These are phyloP conservation scores for Malurus cyaneus DNA, from an alignment of 2,113 vertebrate genomes.

Conservation along the genomic window DNA sequence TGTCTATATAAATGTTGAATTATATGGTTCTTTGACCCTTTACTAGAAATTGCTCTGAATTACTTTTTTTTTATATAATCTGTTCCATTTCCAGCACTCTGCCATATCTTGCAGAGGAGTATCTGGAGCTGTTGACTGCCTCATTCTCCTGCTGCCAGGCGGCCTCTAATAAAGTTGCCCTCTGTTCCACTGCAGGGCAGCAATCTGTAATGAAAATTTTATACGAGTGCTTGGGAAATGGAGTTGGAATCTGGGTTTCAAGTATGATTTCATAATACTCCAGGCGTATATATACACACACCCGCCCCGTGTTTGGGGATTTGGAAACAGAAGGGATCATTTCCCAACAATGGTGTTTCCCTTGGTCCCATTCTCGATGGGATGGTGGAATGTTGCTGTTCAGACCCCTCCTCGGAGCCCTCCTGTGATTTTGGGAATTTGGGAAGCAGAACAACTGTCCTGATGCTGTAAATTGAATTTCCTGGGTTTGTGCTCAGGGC, in stretches of 20 bases:
- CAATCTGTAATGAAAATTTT: constrained; percentile 40
- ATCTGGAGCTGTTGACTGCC: constrained; percentile 22
- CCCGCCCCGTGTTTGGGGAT: rapidly evolving
- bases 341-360: neutral
- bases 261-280: neutral
- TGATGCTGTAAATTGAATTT: neutral
- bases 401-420: neutral
- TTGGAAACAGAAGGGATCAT: neutral
- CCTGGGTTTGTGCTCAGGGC: rapidly evolving
- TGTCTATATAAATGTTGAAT: no score
- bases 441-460: neutral
- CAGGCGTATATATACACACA: rapidly evolving
- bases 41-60: constrained; percentile 45
- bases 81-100: constrained; percentile 44
- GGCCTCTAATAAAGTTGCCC: constrained; percentile 47
- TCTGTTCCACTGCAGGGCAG: constrained; percentile 29
- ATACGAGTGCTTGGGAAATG: neutral
- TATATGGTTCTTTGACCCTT: constrained; percentile 48
- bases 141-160: constrained; percentile 8
- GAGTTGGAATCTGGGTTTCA: neutral
- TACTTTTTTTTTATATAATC: neutral
- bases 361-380: rapidly evolving
- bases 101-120: neutral
- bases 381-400: neutral
- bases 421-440: neutral